Evolutionary conservation across 2,888 invertebrate species (phyloP), one percentile per base, ranked within the genome.

Genomic region (Entomobrya proxima): DNA sequence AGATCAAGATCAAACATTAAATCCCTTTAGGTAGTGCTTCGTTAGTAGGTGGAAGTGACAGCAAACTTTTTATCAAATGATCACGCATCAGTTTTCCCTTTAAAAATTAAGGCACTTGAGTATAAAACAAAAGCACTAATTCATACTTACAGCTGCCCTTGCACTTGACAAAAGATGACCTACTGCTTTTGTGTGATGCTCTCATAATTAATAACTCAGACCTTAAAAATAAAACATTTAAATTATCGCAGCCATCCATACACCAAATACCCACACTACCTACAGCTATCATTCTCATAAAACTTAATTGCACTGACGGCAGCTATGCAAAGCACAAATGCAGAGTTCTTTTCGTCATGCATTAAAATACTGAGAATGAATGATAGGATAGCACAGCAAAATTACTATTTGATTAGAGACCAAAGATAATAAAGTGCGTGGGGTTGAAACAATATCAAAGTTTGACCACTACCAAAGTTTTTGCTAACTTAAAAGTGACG

Each of bases 381-480:
- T 30, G 18, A 11, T 44, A 6, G 15, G 13, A 40, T 44, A 21
- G 15, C n/a, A n/a, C n/a, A 47, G 47, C 44, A 0, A 69, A 69
- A 69, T 69, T 69, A 44, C 15, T 24, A 9, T 47, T 69, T 69
- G 69, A 69, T 35, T 52, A n/a, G 76, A 76, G 55, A 77, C 24
- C 27, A n/a, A 11, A 61, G 77, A 44, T 61, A 77, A 64, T 64
- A 64, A 47, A 30, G n/a, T 77, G 77, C 77, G 77, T 77, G 76
- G 77, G 77, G 61, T 40, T 40, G 24, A 55, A 76, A 58, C 61
- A 44, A 61, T 58, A 69, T 69, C 47, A 69, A 27, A 3, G 18
- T n/a, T 61, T 64, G 64, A 18, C 64, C 64, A 35, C 64, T n/a
- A 18, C 30, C 1, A 32, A 32, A 21, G 30, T 30, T 30, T 11